Conservation (phyloP, 2,888 invertebrate species). For the Diplolepis rosae region DNA sequence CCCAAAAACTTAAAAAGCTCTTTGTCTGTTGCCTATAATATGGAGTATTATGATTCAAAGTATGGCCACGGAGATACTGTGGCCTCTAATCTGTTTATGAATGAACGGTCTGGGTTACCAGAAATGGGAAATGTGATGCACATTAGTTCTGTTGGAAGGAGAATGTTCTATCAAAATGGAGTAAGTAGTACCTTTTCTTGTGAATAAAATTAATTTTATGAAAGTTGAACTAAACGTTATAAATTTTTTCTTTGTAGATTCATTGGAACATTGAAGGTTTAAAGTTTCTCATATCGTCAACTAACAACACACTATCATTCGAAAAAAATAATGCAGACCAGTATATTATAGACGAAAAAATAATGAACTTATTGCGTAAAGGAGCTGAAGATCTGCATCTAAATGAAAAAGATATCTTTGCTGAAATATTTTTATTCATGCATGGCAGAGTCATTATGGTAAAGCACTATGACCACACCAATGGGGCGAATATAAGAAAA, state of each 20-base stretch:
- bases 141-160: conserved; percentile 51
- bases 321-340: background rate
- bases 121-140: conserved; percentile 60
- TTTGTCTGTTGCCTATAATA: conserved; percentile 62
- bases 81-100: conserved; percentile 59
- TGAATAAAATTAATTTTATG: background rate
- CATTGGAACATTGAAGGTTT: conserved; percentile 47
- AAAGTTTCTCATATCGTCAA: background rate
- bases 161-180: conserved; percentile 44
- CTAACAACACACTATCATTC: background rate
- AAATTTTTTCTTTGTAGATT: conserved; percentile 46
- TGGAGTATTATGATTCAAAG: conserved; percentile 71
- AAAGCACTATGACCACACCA: conserved; percentile 45
- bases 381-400: conserved; percentile 45
- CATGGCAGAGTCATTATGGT: conserved; percentile 49
- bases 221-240: background rate
- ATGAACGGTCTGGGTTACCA: conserved; percentile 66
- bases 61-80: conserved; percentile 72
- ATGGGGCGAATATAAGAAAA: conserved; percentile 29
- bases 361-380: conserved; percentile 47
- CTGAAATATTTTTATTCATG: conserved; percentile 52
- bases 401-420: conserved; percentile 43
- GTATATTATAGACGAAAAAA: conserved; percentile 44
- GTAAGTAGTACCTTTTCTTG: conserved; percentile 46
- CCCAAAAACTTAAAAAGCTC: conserved; percentile 56